Percentiles rank a stretch among this genome's conserved stretches.
These are phyloP conservation scores for Portunus trituberculatus DNA, from an alignment of 1,140 invertebrate genomes.

Conservation along the genomic window DNA sequence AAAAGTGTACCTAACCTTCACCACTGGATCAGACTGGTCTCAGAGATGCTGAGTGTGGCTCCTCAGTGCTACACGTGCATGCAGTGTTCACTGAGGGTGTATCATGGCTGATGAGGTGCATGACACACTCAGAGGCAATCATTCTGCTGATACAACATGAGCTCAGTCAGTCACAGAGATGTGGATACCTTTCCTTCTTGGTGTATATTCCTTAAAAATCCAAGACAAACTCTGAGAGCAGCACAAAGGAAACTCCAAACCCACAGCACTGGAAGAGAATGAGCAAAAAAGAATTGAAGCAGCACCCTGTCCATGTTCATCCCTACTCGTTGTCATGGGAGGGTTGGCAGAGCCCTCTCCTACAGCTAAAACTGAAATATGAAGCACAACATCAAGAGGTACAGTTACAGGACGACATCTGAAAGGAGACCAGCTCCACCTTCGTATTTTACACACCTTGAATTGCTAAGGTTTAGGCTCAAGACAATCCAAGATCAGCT, in stretches of 20 bases:
- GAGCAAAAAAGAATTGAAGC: not conserved
- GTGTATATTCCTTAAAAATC: not conserved
- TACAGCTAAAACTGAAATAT: conserved; percentile 36
- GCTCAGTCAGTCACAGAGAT: not conserved
- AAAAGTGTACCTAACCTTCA: not conserved
- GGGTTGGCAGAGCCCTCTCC: not conserved
- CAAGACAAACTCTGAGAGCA: conserved; percentile 45
- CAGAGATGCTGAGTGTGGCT: not conserved
- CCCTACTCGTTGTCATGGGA: conserved; percentile 58
- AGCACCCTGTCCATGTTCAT: conserved; percentile 34
- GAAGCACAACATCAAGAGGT: conserved; percentile 44
- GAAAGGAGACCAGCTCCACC: conserved; percentile 69
- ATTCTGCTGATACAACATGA: not conserved
- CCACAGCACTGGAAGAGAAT: not conserved
- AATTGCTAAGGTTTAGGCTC: not conserved
- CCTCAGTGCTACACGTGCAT: not conserved
- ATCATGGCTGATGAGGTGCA: not conserved
- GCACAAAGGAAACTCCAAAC: not conserved
- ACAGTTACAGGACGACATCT: conserved; percentile 53
- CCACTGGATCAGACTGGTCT: not conserved
- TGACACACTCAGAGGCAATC: not conserved
- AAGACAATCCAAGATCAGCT: conserved; percentile 15
- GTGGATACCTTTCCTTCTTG: not conserved
- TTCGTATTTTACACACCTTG: conserved; percentile 38
- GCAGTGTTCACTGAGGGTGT: not conserved